These are phyloP conservation scores for Hydrozoanthus tunicans DNA, from an alignment of 64 coral and sea anemone genomes.

Conservation along the genomic window DNA sequence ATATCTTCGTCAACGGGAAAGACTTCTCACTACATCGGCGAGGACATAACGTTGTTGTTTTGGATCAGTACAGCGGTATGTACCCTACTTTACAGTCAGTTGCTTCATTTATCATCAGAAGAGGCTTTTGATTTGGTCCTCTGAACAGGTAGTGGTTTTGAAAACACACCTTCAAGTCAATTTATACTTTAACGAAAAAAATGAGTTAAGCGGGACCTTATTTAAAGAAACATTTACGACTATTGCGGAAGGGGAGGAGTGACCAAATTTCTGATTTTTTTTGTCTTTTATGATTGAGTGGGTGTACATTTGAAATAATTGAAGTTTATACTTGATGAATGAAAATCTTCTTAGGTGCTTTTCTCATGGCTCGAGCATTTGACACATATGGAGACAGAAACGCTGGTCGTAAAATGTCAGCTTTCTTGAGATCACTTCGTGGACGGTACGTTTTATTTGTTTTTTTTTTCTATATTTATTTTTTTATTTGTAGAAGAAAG, in stretches of 20 bases:
- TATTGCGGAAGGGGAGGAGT: too few species aligned
- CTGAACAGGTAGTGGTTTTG: too few species aligned
- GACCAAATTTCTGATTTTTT: too few species aligned
- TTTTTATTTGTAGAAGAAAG: too few species aligned
- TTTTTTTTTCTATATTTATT: neutral
- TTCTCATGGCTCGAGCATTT: conserved; percentile 42
- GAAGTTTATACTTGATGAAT: neutral
- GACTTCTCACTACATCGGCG: conserved; percentile 8
- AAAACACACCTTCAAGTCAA: too few species aligned
- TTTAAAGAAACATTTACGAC: too few species aligned
- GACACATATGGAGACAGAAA: conserved; percentile 41
- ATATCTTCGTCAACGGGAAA: conserved; percentile 13
- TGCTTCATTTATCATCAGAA: too few species aligned
- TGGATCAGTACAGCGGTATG: conserved; percentile 15
- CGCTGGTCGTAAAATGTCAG: conserved; percentile 39
- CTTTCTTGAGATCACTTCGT: conserved; percentile 44
- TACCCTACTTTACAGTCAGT: neutral
- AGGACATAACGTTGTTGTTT: conserved; percentile 18
- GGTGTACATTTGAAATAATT: neutral
- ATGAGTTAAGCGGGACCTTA: too few species aligned
- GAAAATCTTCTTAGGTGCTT: conserved; percentile 7
- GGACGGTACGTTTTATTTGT: conserved; percentile 1
- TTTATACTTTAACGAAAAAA: too few species aligned
- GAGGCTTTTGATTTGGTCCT: too few species aligned
- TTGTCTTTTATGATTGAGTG: neutral